Base-by-base conservation (phyloP, 2,797 vertebrate genomes). In the Fistularia tabacaria region DNA sequence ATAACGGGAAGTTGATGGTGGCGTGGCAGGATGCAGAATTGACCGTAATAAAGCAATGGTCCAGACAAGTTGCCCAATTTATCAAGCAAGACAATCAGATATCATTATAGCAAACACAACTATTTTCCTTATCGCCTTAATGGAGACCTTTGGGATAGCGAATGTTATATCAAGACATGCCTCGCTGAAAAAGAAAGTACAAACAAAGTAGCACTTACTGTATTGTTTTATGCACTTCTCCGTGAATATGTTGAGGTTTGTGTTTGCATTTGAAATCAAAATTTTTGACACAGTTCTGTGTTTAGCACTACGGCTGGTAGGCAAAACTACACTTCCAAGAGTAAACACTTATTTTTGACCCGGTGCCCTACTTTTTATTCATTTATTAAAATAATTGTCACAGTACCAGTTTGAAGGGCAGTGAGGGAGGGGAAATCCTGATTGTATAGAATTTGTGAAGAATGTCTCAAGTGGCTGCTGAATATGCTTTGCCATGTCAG, bases 151-250 rank as follows among this genome's bases (percentile, higher is more conserved):
- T 59, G 63, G 57, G 73, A 76, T 38, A 54, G 64, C 38, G 59
- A 41, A 48, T 73, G 58, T 68, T 63, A 38, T 59, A 80, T 61
- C 36, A 53, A 80, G 71, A 69, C 54, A 65, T 61, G 59, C 57
- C 49, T 71, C 60, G 63, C 63, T 60, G 62, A 62, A 50, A 58
- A 62, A 69, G 55, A 66, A 41, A 42, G n/a, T 61, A 59, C 51
- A 80, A 85, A 84, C 71, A 71, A 3, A 15, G 47, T 36, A 39
- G 46, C 69, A 62, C 80, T 79, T 79, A 58, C 74, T 71, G 71
- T 83, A 77, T 64, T 42, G 54, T 47, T 71, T 45, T 76, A 63
- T 52, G 46, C 38, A 6, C 46, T 60, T 40, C 58, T 68, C 37
- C 46, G 12, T 39, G 14, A 25, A 7, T 62, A 39, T 46, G 54